Percentiles rank a stretch among this genome's conserved stretches.
Conservation (phyloP, 1,140 invertebrate genomes). For the Drosophila virilis region DNA sequence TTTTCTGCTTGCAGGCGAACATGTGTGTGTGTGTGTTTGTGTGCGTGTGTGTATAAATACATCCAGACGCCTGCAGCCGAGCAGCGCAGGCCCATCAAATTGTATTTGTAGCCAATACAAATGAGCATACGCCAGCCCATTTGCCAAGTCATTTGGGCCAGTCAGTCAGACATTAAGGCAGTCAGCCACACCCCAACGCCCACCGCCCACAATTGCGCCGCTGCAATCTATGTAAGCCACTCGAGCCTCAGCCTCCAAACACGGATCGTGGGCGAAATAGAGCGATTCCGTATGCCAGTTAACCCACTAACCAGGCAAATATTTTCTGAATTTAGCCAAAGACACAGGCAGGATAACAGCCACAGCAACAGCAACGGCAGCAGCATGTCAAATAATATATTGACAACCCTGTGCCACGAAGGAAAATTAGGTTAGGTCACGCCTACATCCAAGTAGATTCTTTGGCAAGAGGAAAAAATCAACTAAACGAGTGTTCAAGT, state of each 20-base stretch:
- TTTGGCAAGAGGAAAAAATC: not conserved
- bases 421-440: conserved; percentile 24
- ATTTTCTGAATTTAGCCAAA: conserved; percentile 36
- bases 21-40: conserved; percentile 30
- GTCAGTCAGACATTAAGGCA: conserved; percentile 49
- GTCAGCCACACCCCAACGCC: conserved; percentile 30
- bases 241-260: conserved; percentile 41
- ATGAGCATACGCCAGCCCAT: conserved; percentile 80
- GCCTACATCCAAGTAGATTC: conserved; percentile 10
- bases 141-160: conserved; percentile 71
- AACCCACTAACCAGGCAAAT: conserved; percentile 71
- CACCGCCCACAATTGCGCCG: conserved; percentile 2
- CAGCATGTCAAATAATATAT: conserved; percentile 45
- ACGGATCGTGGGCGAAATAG: conserved; percentile 65
- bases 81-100: conserved; percentile 69
- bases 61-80: conserved; percentile 60
- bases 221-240: conserved; percentile 34
- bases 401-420: conserved; percentile 34
- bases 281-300: conserved; percentile 72
- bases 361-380: conserved; percentile 7
- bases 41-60: conserved; percentile 55
- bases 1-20: conserved; percentile 62
- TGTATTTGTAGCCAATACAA: conserved; percentile 82
- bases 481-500: too few relatives aligned
- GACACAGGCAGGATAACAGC: not conserved